These are phyloP conservation scores for Ceyx margarethae DNA, from an alignment of 2,113 vertebrate genomes.

Conservation along the genomic window DNA sequence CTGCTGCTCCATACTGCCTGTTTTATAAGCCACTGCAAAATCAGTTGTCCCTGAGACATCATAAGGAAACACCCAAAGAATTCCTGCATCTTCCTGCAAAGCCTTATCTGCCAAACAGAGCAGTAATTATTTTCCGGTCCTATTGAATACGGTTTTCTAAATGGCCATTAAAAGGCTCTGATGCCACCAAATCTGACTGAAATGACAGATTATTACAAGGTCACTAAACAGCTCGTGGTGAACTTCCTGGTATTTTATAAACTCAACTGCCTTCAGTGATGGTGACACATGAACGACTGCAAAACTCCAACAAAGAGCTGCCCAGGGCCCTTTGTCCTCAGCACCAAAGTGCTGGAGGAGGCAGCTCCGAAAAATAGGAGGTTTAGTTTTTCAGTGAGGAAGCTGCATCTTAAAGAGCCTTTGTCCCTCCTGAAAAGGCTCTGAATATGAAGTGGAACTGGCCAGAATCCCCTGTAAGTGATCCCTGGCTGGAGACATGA, in stretches of 20 bases:
- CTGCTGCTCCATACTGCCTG: not conserved
- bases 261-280: slow-evolving; percentile 13
- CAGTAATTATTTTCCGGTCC: slow-evolving; percentile 33
- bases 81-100: slow-evolving; percentile 16
- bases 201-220: slow-evolving; percentile 53
- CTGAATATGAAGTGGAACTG: slow-evolving; percentile 6
- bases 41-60: not conserved
- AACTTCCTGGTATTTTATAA: slow-evolving; percentile 47
- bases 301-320: slow-evolving; percentile 71
- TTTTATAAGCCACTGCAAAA: not conserved
- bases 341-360: slow-evolving; percentile 29
- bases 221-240: not conserved
- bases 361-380: slow-evolving; percentile 39
- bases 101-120: slow-evolving; percentile 28
- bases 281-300: slow-evolving; percentile 48
- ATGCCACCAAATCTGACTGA: not conserved
- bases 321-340: slow-evolving; percentile 53
- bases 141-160: slow-evolving; percentile 38
- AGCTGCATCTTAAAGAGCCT: slow-evolving; percentile 63
- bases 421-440: slow-evolving; percentile 35
- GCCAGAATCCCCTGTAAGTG: slow-evolving; percentile 27
- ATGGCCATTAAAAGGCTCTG: slow-evolving; percentile 1
- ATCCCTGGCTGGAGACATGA: slow-evolving; percentile 13
- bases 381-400: slow-evolving; percentile 63
- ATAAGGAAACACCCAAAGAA: not conserved